These are phyloP conservation scores for Porites divaricata DNA, from an alignment of 92 coral and sea anemone species.

Conservation along the genomic window DNA sequence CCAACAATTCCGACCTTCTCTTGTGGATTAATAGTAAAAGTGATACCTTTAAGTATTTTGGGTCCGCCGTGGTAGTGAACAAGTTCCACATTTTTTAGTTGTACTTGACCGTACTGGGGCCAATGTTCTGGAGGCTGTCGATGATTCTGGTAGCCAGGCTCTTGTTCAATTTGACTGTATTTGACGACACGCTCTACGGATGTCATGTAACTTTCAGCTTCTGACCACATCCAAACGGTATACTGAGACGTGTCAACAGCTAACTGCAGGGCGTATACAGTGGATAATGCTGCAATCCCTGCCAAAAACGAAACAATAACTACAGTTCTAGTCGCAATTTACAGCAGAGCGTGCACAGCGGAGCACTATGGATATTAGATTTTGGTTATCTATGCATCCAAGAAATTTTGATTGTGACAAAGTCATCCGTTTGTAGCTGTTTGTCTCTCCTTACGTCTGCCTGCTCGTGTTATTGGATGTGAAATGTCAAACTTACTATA, in stretches of 20 bases:
- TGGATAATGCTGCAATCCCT: conserved; percentile 1
- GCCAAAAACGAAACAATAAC: not conserved
- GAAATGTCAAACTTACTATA: too few relatives aligned
- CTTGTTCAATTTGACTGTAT: not conserved
- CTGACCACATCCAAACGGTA: not conserved
- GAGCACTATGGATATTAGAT: too few relatives aligned
- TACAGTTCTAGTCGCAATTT: not conserved
- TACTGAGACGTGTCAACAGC: not conserved
- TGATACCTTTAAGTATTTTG: conserved; percentile 8
- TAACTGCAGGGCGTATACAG: not conserved
- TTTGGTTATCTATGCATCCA: too few relatives aligned
- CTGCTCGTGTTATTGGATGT: too few relatives aligned
- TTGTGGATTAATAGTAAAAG: not conserved
- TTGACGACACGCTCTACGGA: conserved; percentile 8
- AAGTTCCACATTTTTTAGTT: not conserved
- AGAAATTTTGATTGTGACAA: too few relatives aligned
- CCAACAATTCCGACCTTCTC: conserved; percentile 38
- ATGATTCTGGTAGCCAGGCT: conserved; percentile 3
- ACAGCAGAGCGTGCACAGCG: too few relatives aligned
- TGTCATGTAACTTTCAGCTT: conserved; percentile 5
- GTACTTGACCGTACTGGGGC: conserved; percentile 8
- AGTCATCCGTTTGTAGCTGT: too few relatives aligned
- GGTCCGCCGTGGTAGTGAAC: conserved; percentile 14
- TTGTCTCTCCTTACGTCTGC: too few relatives aligned
- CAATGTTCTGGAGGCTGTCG: conserved; percentile 1